Percentiles rank a stretch among this genome's conserved stretches.
Evolutionary conservation across 2,888 invertebrate species (phyloP).

Genomic region (Drosophila imparisetae): DNA sequence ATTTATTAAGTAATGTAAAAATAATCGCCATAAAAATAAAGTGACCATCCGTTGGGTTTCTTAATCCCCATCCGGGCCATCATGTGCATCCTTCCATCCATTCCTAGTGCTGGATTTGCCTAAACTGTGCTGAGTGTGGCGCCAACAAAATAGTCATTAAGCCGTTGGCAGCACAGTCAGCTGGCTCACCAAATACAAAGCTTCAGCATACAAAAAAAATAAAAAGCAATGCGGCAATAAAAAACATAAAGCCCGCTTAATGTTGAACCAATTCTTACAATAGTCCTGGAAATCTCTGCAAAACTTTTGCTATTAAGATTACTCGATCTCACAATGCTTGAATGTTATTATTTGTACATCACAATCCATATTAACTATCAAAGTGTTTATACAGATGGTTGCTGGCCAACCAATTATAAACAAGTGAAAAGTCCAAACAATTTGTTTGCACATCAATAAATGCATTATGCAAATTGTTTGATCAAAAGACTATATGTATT

Average conservation of each 20-base stretch:
- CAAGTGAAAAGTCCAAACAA: slow-evolving; percentile 21
- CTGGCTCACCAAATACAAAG: slow-evolving; percentile 14
- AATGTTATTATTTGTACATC: background rate
- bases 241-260: slow-evolving; percentile 10
- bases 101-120: slow-evolving; percentile 5
- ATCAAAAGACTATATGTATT: slow-evolving; percentile 29
- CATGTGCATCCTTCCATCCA: slow-evolving; percentile 19
- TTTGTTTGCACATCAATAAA: slow-evolving; percentile 55
- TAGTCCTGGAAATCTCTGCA: background rate
- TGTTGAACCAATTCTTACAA: slow-evolving; percentile 4
- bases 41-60: background rate
- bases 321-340: background rate
- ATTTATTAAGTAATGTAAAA: background rate
- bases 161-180: slow-evolving; percentile 48
- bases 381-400: background rate
- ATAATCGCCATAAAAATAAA: background rate
- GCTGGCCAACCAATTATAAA: slow-evolving; percentile 18
- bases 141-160: slow-evolving; percentile 70
- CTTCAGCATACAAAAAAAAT: slow-evolving; percentile 7
- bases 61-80: slow-evolving; percentile 15
- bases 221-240: background rate
- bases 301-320: background rate
- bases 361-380: background rate
- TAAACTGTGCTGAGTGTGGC: slow-evolving; percentile 37
- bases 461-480: slow-evolving; percentile 43